phyloP scores from a whole-genome alignment of 2,888 invertebrate species.

The Thereva unica region DNA sequence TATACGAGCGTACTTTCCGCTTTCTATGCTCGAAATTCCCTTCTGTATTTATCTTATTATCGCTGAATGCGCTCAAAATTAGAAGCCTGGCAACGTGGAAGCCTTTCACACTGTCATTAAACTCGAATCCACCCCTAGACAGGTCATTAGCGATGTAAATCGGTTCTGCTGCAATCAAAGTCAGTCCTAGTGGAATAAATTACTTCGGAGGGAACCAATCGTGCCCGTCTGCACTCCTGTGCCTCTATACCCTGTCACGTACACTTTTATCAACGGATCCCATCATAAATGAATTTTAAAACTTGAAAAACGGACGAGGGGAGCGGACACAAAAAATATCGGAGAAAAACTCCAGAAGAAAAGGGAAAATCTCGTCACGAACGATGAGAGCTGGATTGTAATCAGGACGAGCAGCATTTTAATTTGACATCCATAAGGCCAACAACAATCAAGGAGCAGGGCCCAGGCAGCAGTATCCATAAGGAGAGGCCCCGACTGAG shows the following conservation, averaged over 20 bases:
- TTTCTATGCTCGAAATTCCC: no score
- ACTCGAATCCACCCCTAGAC: constrained; percentile 28
- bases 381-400: constrained; percentile 15
- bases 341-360: neutral
- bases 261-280: constrained; percentile 25
- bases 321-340: neutral
- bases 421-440: constrained; percentile 30
- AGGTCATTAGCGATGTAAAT: constrained; percentile 33
- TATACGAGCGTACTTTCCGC: no score
- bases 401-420: constrained; percentile 28
- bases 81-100: constrained; percentile 1
- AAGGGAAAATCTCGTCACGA: constrained; percentile 13
- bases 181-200: constrained; percentile 36
- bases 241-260: constrained; percentile 3
- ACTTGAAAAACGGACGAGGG: constrained; percentile 18
- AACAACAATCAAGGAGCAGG: neutral
- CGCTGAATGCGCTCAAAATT: constrained; percentile 1
- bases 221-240: neutral
- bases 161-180: constrained; percentile 31
- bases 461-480: no score
- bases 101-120: constrained; percentile 20
- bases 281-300: constrained; percentile 34
- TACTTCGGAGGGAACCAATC: constrained; percentile 15
- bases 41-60: no score
- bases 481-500: neutral